phyloP scores from a whole-genome alignment of 1,140 invertebrate species.

The Rhopalosiphum maidis region DNA sequence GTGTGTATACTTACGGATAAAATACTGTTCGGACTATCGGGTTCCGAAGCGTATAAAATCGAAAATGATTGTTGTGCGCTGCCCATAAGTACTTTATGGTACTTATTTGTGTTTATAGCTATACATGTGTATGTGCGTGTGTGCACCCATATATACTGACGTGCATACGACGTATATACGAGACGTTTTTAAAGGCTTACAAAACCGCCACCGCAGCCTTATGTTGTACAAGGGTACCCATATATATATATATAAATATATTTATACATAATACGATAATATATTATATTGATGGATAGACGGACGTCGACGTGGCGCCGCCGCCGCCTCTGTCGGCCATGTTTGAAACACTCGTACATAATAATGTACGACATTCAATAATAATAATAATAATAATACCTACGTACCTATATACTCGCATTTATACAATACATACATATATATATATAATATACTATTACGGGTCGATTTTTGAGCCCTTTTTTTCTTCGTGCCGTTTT shows the following conservation, averaged over 20 bases:
- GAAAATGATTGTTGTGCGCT: background rate
- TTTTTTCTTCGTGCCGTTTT: background rate
- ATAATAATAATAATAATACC: slow-evolving; percentile 4
- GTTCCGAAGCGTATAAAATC: slow-evolving; percentile 6
- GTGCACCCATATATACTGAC: background rate
- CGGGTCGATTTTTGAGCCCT: background rate
- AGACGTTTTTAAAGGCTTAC: slow-evolving; percentile 24
- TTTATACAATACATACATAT: background rate
- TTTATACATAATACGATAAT: background rate
- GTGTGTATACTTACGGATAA: background rate
- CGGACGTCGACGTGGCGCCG: slow-evolving; percentile 23
- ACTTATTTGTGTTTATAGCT: background rate
- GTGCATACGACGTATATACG: background rate
- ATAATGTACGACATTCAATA: background rate
- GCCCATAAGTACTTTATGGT: background rate
- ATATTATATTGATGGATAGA: background rate
- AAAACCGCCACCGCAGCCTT: background rate
- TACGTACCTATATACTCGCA: background rate
- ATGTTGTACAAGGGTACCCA: background rate
- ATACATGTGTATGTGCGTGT: background rate
- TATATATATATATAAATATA: background rate
- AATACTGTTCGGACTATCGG: background rate
- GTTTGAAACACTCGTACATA: slow-evolving; percentile 11
- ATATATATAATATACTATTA: background rate
- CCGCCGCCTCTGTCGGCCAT: slow-evolving; percentile 21